phyloP scores from a whole-genome alignment of 1,140 invertebrate genomes.

The Heliconius hewitsoni region DNA sequence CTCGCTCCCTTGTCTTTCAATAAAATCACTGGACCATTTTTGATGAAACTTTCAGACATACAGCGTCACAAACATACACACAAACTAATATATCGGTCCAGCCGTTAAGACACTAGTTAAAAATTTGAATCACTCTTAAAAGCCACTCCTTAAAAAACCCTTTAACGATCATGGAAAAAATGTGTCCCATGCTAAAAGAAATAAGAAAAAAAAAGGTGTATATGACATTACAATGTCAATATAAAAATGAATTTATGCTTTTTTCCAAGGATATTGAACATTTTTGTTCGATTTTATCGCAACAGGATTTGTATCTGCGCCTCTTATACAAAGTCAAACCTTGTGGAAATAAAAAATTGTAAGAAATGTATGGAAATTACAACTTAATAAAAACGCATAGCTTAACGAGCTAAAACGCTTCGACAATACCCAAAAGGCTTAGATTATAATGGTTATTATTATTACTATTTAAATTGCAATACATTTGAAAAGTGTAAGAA shows the following conservation, averaged over 20 bases:
- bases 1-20: constrained; percentile 32
- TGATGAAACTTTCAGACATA: constrained; percentile 27
- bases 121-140: neutral
- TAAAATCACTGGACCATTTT: constrained; percentile 35
- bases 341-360: neutral
- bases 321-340: neutral
- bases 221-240: too few species aligned
- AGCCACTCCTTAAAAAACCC: neutral
- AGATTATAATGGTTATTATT: too few species aligned
- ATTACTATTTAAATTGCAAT: too few species aligned
- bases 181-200: neutral
- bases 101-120: constrained; percentile 30
- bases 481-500: too few species aligned
- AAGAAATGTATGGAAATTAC: neutral
- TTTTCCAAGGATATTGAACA: too few species aligned
- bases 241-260: too few species aligned
- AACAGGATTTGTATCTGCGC: neutral
- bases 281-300: neutral
- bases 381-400: too few species aligned
- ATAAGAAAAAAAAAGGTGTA: neutral
- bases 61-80: constrained; percentile 17
- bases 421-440: too few species aligned
- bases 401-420: too few species aligned
- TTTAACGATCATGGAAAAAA: neutral
- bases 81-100: constrained; percentile 30